Conservation (phyloP, 1,140 invertebrate genomes). For the Papilio glaucus region DNA sequence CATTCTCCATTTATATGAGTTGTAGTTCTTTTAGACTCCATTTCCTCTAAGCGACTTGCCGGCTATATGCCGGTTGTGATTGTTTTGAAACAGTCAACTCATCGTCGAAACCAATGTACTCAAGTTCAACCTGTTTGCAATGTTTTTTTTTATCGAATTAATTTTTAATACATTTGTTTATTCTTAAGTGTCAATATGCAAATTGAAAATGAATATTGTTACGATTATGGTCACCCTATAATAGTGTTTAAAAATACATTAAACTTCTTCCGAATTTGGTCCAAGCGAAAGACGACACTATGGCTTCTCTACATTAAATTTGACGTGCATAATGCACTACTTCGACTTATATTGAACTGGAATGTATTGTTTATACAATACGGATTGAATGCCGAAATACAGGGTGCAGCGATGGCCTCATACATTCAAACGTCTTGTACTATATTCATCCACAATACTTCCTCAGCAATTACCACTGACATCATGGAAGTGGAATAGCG, state of each 20-base stretch:
- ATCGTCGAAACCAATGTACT: background rate
- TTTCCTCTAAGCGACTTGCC: too few relatives aligned
- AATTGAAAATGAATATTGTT: conserved; percentile 17
- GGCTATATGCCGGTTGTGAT: background rate
- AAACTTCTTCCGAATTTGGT: conserved; percentile 26
- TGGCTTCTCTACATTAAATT: background rate
- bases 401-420: too few relatives aligned
- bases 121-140: background rate
- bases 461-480: too few relatives aligned
- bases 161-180: background rate
- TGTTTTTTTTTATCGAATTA: background rate
- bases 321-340: too few relatives aligned
- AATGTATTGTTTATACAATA: too few relatives aligned
- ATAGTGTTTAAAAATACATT: conserved; percentile 21
- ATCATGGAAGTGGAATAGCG: too few relatives aligned
- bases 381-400: too few relatives aligned
- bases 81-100: background rate
- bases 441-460: too few relatives aligned
- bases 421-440: too few relatives aligned
- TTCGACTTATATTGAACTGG: too few relatives aligned
- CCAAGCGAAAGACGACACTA: background rate
- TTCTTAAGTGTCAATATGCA: conserved; percentile 14
- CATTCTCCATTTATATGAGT: too few relatives aligned
- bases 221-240: conserved; percentile 9
- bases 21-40: too few relatives aligned